These are phyloP conservation scores for Drosophila littoralis DNA, from an alignment of 1,140 invertebrate genomes.

Conservation along the genomic window DNA sequence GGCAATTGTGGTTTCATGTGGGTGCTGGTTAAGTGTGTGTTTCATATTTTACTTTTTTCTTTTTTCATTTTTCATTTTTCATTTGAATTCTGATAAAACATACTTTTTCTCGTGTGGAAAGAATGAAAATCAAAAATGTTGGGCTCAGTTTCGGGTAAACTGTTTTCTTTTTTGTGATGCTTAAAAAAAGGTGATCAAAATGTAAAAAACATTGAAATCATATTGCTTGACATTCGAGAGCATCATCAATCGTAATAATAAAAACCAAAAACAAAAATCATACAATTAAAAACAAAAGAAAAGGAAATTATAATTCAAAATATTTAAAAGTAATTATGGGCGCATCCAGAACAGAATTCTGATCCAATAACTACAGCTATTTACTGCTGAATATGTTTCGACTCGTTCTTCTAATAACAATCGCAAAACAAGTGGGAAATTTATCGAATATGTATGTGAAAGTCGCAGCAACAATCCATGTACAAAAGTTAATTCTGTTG, in stretches of 20 bases:
- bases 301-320: neutral
- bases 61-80: constrained; percentile 6
- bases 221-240: constrained; percentile 1
- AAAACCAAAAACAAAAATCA: constrained; percentile 7
- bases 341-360: neutral
- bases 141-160: constrained; percentile 46
- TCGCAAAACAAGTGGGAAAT: too few species aligned
- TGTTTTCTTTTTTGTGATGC: constrained; percentile 23
- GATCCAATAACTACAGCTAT: neutral
- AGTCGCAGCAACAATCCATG: too few species aligned
- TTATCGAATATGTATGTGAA: too few species aligned
- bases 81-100: neutral
- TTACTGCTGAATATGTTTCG: neutral
- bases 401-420: too few species aligned
- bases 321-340: neutral
- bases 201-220: constrained; percentile 30
- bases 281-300: constrained; percentile 8
- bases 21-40: neutral
- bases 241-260: constrained; percentile 5
- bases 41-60: neutral
- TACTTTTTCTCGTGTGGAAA: constrained; percentile 38
- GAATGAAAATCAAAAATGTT: constrained; percentile 76
- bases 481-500: too few species aligned
- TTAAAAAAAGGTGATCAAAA: constrained; percentile 8
- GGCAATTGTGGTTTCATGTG: constrained; percentile 1